Conservation (phyloP, 2,113 vertebrate species). For the Cygnus buccinator region DNA sequence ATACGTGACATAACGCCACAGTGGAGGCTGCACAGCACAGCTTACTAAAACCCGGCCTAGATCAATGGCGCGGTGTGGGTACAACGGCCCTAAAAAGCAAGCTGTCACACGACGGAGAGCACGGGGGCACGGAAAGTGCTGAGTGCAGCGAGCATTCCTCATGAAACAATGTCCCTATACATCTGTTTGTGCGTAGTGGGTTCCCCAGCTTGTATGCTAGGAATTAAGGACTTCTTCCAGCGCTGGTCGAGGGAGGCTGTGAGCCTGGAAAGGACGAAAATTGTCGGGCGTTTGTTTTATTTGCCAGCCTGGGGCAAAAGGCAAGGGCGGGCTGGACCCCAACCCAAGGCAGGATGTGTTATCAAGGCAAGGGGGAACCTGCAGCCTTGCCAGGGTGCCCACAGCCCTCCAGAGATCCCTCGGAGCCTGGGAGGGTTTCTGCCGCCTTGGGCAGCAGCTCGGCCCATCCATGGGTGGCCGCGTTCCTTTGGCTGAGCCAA, state of each 20-base stretch:
- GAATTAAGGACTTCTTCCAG: not conserved
- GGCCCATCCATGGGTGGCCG: rapidly evolving
- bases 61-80: not conserved
- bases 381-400: not conserved
- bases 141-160: not conserved
- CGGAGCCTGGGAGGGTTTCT: not conserved
- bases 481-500: not conserved
- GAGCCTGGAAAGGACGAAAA: not conserved
- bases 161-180: not conserved
- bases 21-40: not conserved
- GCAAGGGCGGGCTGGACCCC: not conserved
- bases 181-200: rapidly evolving
- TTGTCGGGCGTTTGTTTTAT: not conserved
- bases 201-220: not conserved
- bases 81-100: not conserved
- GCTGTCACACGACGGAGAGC: not conserved
- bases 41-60: not conserved
- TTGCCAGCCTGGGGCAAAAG: not conserved
- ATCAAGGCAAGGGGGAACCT: not conserved
- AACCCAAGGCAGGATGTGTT: not conserved
- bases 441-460: not conserved
- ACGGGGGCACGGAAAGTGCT: not conserved
- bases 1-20: not conserved
- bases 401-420: not conserved
- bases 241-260: not conserved